A percentile compares a stretch with the other conserved stretches of the same genome.
These are phyloP conservation scores for Nemotelus pantherinus DNA, from an alignment of 2,888 invertebrate genomes.

Conservation along the genomic window DNA sequence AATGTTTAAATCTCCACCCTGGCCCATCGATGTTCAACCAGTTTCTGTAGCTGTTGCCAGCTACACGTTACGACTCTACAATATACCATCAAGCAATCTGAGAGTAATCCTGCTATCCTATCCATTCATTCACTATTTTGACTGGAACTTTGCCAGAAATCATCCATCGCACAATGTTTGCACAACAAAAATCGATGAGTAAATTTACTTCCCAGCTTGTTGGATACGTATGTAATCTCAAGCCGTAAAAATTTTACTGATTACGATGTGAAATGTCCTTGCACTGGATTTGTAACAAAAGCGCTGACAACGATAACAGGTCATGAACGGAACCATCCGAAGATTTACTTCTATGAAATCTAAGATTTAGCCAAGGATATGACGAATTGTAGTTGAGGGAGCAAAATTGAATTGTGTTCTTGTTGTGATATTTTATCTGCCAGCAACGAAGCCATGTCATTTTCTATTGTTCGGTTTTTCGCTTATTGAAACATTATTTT, in stretches of 20 bases:
- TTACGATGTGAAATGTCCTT: conserved; percentile 27
- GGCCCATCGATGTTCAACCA: no score
- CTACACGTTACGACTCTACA: background rate
- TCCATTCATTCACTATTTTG: conserved; percentile 29
- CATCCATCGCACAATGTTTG: conserved; percentile 27
- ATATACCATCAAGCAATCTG: conserved; percentile 3
- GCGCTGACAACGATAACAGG: background rate
- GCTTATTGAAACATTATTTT: no score
- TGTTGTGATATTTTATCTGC: no score
- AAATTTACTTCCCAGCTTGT: conserved; percentile 21
- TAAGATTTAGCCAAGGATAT: no score
- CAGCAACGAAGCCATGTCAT: no score
- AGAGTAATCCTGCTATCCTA: background rate
- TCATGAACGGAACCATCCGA: no score
- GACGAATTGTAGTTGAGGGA: no score
- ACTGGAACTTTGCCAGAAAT: conserved; percentile 36
- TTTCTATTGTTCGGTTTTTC: no score
- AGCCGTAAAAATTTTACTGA: conserved; percentile 26
- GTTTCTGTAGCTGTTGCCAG: no score
- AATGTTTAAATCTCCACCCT: background rate
- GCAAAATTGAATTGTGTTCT: no score
- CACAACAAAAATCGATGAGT: conserved; percentile 31
- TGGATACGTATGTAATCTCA: background rate
- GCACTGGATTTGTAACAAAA: conserved; percentile 20
- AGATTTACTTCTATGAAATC: no score